Evolutionary conservation across 2,888 invertebrate genomes (phyloP), one percentile per base, ranked within the genome.

Genomic region (Marasmarcha lunaedactyla): DNA sequence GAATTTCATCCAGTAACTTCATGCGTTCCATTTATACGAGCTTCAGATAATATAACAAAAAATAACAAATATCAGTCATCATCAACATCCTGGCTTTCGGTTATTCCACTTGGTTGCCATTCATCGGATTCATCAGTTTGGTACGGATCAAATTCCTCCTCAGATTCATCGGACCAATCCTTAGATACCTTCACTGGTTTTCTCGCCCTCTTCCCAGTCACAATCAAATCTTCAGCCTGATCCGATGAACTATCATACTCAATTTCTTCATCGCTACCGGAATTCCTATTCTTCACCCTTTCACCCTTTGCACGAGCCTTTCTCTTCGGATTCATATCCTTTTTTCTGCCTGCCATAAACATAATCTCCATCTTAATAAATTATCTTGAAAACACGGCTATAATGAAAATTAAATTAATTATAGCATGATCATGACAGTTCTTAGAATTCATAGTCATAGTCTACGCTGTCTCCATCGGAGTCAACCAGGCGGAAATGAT

Each of bases 101-200:
- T n/a, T n/a, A n/a, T 20, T 14, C 14, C 14, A 5, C 11, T 11
- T 4, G 86, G 86, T 14, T 63, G 51, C 74, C 85, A 86, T 33
- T 86, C 86, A 39, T 84, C 84, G 0, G 78, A 78, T 1, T 66
- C 77, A 36, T 84, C 86, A 1, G 84, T 78, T 7, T 58, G 50
- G 44, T 69, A 86, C 0, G 85, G 84, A 48, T 86, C 86, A 2
- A 60, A 59, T 6, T 71, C 72, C 20, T 62, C 55, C 1, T 71
- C 72, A 0, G 70, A 63, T 7, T 71, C 78, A 0, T 71, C 78
- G 0, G 61, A 60, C 55, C 55, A 66, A 11, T 37, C 43, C 7
- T 51, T 47, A 4, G 14, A 34, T 20, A 50, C 56, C 1, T 44
- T 45, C 1, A 72, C 39, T 0, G 55, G 42, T 44, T 60, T 72